These are phyloP conservation scores for Drosophila dunni DNA, from an alignment of 1,140 invertebrate species.

Conservation along the genomic window DNA sequence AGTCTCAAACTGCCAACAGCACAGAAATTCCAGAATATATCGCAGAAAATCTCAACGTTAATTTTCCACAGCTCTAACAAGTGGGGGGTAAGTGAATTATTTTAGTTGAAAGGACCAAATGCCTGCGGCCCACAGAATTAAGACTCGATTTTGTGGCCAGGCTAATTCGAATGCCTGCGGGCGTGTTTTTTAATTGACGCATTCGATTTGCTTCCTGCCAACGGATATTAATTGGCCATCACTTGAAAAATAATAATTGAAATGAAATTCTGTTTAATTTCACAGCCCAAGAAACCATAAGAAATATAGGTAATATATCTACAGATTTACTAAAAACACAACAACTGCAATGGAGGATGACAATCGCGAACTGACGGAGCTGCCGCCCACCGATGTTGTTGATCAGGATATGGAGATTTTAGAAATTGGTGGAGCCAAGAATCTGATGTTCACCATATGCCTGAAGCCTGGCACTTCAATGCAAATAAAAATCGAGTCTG, in stretches of 20 bases:
- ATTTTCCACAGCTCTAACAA: background rate
- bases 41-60: background rate
- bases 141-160: background rate
- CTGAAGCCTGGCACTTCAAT: background rate
- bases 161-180: constrained; percentile 3
- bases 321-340: background rate
- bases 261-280: background rate
- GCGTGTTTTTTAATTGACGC: constrained; percentile 37
- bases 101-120: background rate
- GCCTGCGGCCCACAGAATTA: background rate
- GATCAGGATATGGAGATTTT: constrained; percentile 25
- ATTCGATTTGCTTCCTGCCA: background rate
- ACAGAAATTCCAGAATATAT: background rate
- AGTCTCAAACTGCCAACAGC: background rate
- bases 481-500: constrained; percentile 8
- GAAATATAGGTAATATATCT: background rate
- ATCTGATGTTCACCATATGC: background rate
- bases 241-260: constrained; percentile 28
- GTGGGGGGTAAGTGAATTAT: background rate
- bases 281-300: background rate
- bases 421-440: background rate
- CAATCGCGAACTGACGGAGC: background rate
- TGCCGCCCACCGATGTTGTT: background rate
- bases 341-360: background rate
- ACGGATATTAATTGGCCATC: constrained; percentile 42